A percentile compares a stretch with the other conserved stretches of the same genome.
Evolutionary conservation across 2,797 vertebrate species (phyloP).

Genomic region (Gymnothorax javanicus): DNA sequence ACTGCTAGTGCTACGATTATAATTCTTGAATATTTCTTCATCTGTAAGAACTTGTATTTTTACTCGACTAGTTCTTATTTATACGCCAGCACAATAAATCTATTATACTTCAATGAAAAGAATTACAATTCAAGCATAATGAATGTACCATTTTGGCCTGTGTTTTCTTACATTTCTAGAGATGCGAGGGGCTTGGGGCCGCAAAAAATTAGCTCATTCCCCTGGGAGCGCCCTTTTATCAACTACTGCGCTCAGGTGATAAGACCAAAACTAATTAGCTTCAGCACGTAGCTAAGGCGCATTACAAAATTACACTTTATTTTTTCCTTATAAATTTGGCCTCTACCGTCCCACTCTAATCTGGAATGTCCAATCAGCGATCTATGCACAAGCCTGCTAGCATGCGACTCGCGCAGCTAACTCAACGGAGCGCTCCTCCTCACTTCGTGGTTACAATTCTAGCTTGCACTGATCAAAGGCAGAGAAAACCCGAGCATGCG

Average conservation of each 20-base stretch:
- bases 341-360: too few species aligned
- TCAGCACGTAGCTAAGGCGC: constrained; percentile 57
- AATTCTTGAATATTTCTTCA: too few species aligned
- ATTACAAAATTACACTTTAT: constrained; percentile 65
- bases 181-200: background rate
- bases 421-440: too few species aligned
- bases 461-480: too few species aligned
- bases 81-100: background rate
- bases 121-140: background rate
- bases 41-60: background rate
- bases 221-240: constrained; percentile 63
- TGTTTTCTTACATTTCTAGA: background rate
- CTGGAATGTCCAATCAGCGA: too few species aligned
- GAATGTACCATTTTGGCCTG: background rate
- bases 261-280: constrained; percentile 66
- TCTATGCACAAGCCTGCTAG: too few species aligned
- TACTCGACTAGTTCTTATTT: background rate
- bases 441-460: too few species aligned
- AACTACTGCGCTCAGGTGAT: constrained; percentile 64
- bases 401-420: too few species aligned
- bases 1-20: background rate
- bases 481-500: too few species aligned
- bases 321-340: constrained; percentile 15
- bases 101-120: background rate
- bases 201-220: constrained; percentile 45